Evolutionary conservation across 2,797 vertebrate genomes (phyloP), one percentile per base, ranked within the genome.

Genomic region (Mycteria americana): DNA sequence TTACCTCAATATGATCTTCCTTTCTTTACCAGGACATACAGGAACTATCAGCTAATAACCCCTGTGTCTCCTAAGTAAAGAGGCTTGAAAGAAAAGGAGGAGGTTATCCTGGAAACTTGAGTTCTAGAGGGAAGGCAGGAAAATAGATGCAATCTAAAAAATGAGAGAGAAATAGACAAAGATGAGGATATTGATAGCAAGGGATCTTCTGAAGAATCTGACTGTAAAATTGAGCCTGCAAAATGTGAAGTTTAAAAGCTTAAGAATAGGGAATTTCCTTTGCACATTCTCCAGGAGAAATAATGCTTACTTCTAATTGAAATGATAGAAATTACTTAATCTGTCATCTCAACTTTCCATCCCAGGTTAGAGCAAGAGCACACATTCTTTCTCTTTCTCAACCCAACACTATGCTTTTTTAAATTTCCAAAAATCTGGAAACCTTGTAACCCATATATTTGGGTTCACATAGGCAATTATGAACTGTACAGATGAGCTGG

Each of bases 321-420:
- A 76, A 92, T 48, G 33, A 35, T 12, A 35, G 2, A 75, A 59
- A 35, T 0, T 0, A 33, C 16, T 59, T 41, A 22, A 57, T 22
- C 3, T 73, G 86, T 74, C 8, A 62, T 24, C 24, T 88, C 33
- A 68, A 3, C 3, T 76, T 88, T 53, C 13, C 7, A 23, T 50
- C 8, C 3, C 6, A 41, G 10, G 6, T 60, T 35, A 60, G 13
- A 78, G 1, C 11, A 72, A 48, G 4, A 56, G 0, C 23, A 45
- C 3, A 33, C 2, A 43, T 65, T 79, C 27, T 88, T 69, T 77
- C 10, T 43, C 12, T 28, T 13, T 41, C 41, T 76, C 18, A 82
- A 57, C 3, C 0, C 1, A 43, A 8, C 0, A 11, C 6, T 30
- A 35, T 3, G 3, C 0, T 24, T 46, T 72, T 83, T 33, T 1